phyloP scores from a whole-genome alignment of 2,113 vertebrate genomes.

The Colossoma macropomum region DNA sequence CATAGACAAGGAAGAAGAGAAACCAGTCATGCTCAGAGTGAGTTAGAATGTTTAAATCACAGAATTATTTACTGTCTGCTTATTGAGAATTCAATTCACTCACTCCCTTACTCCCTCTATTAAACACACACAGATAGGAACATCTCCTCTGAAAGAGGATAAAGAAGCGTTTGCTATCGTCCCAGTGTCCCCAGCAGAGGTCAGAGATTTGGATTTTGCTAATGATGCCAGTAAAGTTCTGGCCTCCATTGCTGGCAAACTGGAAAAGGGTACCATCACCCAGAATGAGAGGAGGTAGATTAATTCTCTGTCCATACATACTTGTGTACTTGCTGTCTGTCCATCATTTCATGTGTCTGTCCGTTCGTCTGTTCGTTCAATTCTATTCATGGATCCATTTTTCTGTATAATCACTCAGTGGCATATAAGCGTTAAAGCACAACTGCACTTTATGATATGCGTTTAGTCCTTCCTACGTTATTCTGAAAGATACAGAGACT shows the following conservation, averaged over 20 bases:
- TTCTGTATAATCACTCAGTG: background rate
- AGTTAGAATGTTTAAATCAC: slow-evolving; percentile 70
- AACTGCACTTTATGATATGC: too few relatives aligned
- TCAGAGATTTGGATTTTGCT: slow-evolving; percentile 96
- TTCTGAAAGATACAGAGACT: slow-evolving; percentile 1
- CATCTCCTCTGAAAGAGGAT: slow-evolving; percentile 94
- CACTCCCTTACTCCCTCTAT: background rate
- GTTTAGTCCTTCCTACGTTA: background rate
- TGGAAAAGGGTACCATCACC: slow-evolving; percentile 98
- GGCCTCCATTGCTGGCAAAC: slow-evolving; percentile 94
- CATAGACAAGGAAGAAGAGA: slow-evolving; percentile 98
- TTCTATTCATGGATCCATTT: background rate
- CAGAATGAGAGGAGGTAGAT: slow-evolving; percentile 95
- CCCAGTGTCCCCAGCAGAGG: slow-evolving; percentile 95
- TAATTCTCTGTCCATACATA: too few relatives aligned
- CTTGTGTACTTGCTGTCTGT: background rate
- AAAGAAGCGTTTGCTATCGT: slow-evolving; percentile 98
- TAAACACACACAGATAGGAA: slow-evolving; percentile 85
- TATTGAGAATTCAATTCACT: background rate
- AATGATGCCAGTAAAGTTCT: slow-evolving; percentile 98
- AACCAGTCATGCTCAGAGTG: slow-evolving; percentile 92
- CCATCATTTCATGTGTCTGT: background rate
- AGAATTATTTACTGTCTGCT: slow-evolving; percentile 65
- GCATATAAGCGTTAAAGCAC: too few relatives aligned
- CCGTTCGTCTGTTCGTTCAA: background rate